Evolutionary conservation across 35 echinoderm and acorn worm species (phyloP), one percentile per base, ranked within the genome.

Genomic region (Ptychodera flava): DNA sequence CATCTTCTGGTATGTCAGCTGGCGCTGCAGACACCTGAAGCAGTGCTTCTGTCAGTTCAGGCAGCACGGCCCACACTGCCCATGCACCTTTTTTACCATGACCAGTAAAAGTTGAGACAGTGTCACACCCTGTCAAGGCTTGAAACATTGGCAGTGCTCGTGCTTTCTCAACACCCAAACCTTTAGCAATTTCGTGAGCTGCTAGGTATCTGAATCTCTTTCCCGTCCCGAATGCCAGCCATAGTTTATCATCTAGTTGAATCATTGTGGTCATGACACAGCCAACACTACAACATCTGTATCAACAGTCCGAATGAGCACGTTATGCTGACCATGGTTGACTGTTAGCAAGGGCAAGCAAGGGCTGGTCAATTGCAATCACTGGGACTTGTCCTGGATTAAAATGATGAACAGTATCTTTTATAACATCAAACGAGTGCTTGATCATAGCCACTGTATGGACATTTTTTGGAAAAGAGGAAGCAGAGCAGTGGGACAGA

Each of bases 341-440:
- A 31, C 36, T 10, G 86, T n/a, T n/a, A n/a, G n/a, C n/a, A n/a
- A n/a, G n/a, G n/a, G n/a, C 92, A 85, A 77, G 85, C 1, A 94
- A 81, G 15, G 37, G 89, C 37, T 91, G 89, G 32, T 94, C 89
- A 32, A 80, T 32, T 16, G 79, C 37, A 28, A 94, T 30, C 0
- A 94, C 85, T 78, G 89, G 85, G 0, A 76, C 37, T 81, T 91
- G 93, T 38, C 90, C 93, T 35, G 90, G 93, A 77, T 95, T 95
- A 16, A 33, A 37, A 64, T 85, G 27, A 0, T 88, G 0, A 1
- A 33, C 38, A 16, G 77, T 38, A 0, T 31, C 34, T 15, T 37
- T 32, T 0, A 91, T 38, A 12, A 88, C 78, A 89, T 88, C 38
- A 81, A 95, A 92, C 0, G 36, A 37, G 79, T 92, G 89, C 34